Percentiles rank a stretch among this genome's conserved stretches.
Conservation (phyloP, 2,888 invertebrate genomes). For the Ophioninae sp. region DNA sequence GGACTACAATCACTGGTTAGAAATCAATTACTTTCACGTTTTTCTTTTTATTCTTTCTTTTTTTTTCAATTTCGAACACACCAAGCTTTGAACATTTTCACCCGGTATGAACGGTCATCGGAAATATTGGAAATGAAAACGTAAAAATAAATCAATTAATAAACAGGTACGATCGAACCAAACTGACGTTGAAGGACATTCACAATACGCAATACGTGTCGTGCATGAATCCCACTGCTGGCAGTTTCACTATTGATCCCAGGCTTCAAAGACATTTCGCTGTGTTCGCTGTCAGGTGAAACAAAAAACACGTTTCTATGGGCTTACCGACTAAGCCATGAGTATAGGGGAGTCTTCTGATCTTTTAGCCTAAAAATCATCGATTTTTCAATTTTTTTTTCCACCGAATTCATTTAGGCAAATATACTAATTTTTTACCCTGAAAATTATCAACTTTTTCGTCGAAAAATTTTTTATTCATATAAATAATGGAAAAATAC, state of each 20-base stretch:
- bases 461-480: too few relatives aligned
- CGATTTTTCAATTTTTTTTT: neutral
- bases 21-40: conserved; percentile 5
- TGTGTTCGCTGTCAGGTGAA: conserved; percentile 90
- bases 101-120: neutral
- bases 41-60: neutral
- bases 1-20: conserved; percentile 95
- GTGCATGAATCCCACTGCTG: conserved; percentile 98
- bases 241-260: conserved; percentile 96
- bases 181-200: conserved; percentile 93
- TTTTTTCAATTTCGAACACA: neutral
- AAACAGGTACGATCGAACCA: conserved; percentile 90
- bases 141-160: too few relatives aligned
- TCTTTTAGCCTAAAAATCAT: too few relatives aligned
- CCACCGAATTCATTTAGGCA: too few relatives aligned
- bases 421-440: too few relatives aligned
- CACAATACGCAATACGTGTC: conserved; percentile 96
- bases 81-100: neutral
- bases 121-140: neutral
- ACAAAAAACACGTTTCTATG: neutral
- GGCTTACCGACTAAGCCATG: neutral
- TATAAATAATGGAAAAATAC: too few relatives aligned
- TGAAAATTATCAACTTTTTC: neutral
- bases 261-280: conserved; percentile 94
- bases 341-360: neutral